Evolutionary conservation across 2,113 vertebrate genomes (phyloP).

Genomic region (Macquaria australasica): DNA sequence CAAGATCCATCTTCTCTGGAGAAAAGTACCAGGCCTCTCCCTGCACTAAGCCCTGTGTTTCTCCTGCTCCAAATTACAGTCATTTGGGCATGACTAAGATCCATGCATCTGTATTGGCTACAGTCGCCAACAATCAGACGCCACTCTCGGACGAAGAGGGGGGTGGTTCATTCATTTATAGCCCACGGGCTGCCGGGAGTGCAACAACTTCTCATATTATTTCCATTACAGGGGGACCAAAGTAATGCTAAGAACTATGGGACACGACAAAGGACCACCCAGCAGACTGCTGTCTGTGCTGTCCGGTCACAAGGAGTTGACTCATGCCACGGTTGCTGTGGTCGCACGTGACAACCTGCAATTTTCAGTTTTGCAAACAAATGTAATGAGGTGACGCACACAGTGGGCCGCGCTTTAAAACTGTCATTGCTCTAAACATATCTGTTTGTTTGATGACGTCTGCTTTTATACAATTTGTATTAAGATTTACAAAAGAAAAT

Average conservation of each 20-base stretch:
- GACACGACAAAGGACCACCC: constrained; percentile 73
- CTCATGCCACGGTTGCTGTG: constrained; percentile 53
- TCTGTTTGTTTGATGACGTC: background rate
- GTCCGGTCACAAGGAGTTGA: constrained; percentile 56
- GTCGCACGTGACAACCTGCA: constrained; percentile 68
- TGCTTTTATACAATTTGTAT: background rate
- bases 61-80: constrained; percentile 78
- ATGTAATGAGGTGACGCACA: constrained; percentile 45
- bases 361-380: constrained; percentile 68
- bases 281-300: constrained; percentile 43
- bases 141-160: constrained; percentile 25
- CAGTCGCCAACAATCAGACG: constrained; percentile 61
- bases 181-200: constrained; percentile 27
- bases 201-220: constrained; percentile 40
- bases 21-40: constrained; percentile 60
- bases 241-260: constrained; percentile 35
- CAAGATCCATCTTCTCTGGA: constrained; percentile 58
- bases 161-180: constrained; percentile 48
- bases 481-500: background rate
- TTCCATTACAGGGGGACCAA: constrained; percentile 51
- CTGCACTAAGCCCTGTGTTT: constrained; percentile 61
- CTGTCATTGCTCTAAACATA: background rate
- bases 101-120: constrained; percentile 49
- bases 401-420: constrained; percentile 4
- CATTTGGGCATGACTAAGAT: constrained; percentile 76